Conservation (phyloP, 2,888 invertebrate genomes). For the Calliopum simillimum region DNA sequence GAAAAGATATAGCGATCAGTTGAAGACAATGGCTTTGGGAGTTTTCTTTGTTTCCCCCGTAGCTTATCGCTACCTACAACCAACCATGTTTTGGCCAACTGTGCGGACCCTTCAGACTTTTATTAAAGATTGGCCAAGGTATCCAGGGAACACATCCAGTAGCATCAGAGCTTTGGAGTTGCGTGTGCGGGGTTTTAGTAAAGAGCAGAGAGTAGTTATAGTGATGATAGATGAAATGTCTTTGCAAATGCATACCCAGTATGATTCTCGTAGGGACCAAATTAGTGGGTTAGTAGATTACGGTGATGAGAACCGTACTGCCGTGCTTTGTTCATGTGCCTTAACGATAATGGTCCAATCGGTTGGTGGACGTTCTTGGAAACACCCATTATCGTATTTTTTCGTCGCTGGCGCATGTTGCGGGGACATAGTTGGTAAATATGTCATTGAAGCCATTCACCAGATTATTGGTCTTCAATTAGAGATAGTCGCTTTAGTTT, state of each 20-base stretch:
- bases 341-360: constrained; percentile 10
- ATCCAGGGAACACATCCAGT: background rate
- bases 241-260: background rate
- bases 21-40: no score
- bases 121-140: background rate
- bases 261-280: background rate
- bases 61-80: no score
- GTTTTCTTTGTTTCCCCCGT: no score
- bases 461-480: constrained; percentile 16
- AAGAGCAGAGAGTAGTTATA: constrained; percentile 8
- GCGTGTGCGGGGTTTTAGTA: constrained; percentile 8
- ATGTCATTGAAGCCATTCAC: constrained; percentile 1
- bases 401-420: background rate
- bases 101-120: background rate
- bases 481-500: constrained; percentile 25
- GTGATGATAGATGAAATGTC: constrained; percentile 9
- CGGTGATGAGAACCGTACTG: constrained; percentile 15
- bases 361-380: background rate
- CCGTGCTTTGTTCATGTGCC: background rate
- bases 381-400: background rate
- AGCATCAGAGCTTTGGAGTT: background rate
- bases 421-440: background rate
- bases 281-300: constrained; percentile 11
- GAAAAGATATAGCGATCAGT: no score
- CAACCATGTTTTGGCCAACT: no score